These are phyloP conservation scores for Thysanoteuthis rhombus DNA, from an alignment of 2,888 invertebrate genomes.

Conservation along the genomic window DNA sequence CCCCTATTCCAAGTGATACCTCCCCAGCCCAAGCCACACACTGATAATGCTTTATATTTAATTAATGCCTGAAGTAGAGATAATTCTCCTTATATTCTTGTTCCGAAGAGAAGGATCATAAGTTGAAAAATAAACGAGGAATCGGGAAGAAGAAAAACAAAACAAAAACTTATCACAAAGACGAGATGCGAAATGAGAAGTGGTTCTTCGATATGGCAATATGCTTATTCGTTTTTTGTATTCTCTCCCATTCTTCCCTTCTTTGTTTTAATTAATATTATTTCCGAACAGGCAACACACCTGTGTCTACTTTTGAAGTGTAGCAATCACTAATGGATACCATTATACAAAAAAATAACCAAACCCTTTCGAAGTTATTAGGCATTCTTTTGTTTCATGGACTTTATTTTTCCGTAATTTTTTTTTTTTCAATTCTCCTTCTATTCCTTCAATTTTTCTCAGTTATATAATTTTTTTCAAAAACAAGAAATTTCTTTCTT, in stretches of 20 bases:
- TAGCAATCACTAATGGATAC: neutral
- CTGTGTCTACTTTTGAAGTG: neutral
- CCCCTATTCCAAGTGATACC: neutral
- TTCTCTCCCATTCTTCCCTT: neutral
- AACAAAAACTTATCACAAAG: too few species aligned
- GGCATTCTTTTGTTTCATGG: neutral
- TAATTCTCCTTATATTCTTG: neutral
- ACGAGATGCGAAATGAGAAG: neutral
- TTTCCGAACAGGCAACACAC: constrained; percentile 22
- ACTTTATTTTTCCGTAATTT: neutral
- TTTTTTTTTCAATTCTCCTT: neutral
- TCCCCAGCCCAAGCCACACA: neutral
- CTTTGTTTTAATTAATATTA: neutral
- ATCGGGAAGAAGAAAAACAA: neutral
- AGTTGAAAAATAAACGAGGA: neutral
- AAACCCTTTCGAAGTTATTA: neutral
- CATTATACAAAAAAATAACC: neutral
- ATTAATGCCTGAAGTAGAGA: neutral
- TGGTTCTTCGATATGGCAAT: neutral
- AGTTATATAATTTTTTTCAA: neutral
- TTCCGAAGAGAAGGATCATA: neutral
- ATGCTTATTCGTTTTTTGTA: neutral
- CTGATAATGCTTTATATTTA: neutral
- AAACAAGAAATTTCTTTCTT: neutral
- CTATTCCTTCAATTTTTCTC: neutral